A percentile compares a stretch with the other conserved stretches of the same genome.
phyloP scores from a whole-genome alignment of 35 echinoderm and acorn worm species.

The Lytechinus variegatus region DNA sequence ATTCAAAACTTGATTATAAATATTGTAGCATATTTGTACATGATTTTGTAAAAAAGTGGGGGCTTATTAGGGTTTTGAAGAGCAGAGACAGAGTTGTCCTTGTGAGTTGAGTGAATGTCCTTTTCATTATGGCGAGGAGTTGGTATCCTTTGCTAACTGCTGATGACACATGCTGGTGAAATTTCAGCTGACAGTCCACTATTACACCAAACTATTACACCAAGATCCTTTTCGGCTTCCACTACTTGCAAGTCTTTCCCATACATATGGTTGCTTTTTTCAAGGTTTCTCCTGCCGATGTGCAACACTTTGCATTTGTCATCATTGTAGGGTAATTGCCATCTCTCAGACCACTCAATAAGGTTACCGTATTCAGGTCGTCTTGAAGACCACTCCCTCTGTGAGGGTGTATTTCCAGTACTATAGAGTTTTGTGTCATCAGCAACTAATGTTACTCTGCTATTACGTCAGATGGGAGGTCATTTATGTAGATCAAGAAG shows the following conservation, averaged over 20 bases:
- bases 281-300: slow-evolving; percentile 28
- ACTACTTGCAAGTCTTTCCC: not conserved
- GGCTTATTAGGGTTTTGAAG: slow-evolving; percentile 59
- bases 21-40: no score
- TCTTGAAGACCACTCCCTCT: slow-evolving; percentile 52
- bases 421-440: no score
- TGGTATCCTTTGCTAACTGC: slow-evolving; percentile 7
- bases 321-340: slow-evolving; percentile 49
- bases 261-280: slow-evolving; percentile 24
- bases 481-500: no score
- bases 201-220: slow-evolving; percentile 22
- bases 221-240: slow-evolving; percentile 1
- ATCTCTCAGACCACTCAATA: slow-evolving; percentile 59
- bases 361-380: no score
- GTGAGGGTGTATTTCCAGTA: no score
- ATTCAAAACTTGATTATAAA: no score
- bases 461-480: no score
- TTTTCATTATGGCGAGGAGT: slow-evolving; percentile 56
- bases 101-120: no score
- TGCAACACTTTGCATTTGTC: slow-evolving; percentile 76
- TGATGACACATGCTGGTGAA: slow-evolving; percentile 33
- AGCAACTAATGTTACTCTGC: no score
- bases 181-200: slow-evolving; percentile 25
- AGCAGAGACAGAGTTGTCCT: slow-evolving; percentile 41
- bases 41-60: no score